Evolutionary conservation across 2,888 invertebrate genomes (phyloP).

Genomic region (Patella ulyssiponensis): DNA sequence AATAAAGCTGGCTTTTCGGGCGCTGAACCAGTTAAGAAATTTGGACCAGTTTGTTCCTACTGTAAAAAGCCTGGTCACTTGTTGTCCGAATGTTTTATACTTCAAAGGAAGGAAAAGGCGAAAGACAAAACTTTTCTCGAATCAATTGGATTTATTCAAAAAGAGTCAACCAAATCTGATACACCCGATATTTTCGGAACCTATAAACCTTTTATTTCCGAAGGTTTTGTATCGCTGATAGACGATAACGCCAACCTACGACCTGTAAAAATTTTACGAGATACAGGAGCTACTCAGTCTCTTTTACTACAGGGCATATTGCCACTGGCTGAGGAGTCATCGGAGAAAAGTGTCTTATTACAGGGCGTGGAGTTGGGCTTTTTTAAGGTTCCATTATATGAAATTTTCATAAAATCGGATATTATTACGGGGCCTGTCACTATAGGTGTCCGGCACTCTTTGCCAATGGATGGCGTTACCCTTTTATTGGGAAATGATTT

Average conservation of each 20-base stretch:
- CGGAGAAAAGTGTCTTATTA: constrained; percentile 30
- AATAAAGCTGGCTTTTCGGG: no score
- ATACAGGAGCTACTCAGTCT: constrained; percentile 40
- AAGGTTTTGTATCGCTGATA: constrained; percentile 34
- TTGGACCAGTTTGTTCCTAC: constrained; percentile 12
- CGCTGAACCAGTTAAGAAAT: no score
- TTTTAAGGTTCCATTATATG: constrained; percentile 35
- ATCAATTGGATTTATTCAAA: constrained; percentile 13
- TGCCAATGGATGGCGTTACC: constrained; percentile 35
- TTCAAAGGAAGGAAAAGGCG: constrained; percentile 20
- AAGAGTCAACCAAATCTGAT: constrained; percentile 17
- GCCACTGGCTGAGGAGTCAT: constrained; percentile 30
- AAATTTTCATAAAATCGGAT: constrained; percentile 28
- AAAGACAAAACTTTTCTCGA: neutral
- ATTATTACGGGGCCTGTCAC: constrained; percentile 32
- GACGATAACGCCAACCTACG: neutral
- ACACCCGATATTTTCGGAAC: constrained; percentile 24
- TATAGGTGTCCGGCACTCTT: constrained; percentile 30
- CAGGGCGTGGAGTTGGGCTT: constrained; percentile 34
- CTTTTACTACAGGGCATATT: constrained; percentile 32
- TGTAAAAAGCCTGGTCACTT: constrained; percentile 30
- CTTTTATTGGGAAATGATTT: constrained; percentile 37
- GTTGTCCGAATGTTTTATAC: constrained; percentile 31
- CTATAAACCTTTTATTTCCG: constrained; percentile 34
- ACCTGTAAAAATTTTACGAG: constrained; percentile 32